Conservation (phyloP, 2,797 vertebrate genomes). For the Gallinago solitaria region DNA sequence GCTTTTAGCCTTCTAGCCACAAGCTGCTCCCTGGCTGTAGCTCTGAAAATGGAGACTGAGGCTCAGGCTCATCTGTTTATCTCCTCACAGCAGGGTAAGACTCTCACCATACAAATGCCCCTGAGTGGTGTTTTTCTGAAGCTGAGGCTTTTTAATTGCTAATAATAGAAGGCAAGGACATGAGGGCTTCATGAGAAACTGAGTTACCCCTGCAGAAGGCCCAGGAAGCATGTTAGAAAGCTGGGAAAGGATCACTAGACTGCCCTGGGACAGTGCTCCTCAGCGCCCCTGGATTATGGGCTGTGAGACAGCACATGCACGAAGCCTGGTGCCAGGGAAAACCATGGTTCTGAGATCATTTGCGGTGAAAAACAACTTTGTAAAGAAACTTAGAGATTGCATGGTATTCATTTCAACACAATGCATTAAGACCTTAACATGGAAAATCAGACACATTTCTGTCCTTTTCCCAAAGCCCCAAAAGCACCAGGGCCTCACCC, state of each 20-base stretch:
- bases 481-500: not conserved
- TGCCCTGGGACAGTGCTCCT: not conserved
- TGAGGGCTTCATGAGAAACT: accelerated
- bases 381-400: not conserved
- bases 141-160: not conserved
- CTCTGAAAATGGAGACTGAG: not conserved
- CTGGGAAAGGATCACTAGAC: not conserved
- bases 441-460: not conserved
- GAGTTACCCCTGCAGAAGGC: not conserved
- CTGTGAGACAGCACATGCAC: not conserved
- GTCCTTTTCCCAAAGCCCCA: not conserved
- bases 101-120: not conserved
- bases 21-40: not conserved
- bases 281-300: not conserved
- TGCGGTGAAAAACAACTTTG: not conserved
- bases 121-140: not conserved
- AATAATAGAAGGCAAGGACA: not conserved
- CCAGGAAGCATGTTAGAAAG: not conserved
- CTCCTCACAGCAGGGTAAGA: not conserved
- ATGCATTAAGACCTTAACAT: not conserved
- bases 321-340: not conserved
- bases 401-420: not conserved
- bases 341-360: not conserved
- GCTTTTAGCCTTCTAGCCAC: not conserved
- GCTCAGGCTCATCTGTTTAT: not conserved